Base-by-base conservation (phyloP, 1,140 invertebrate genomes). In the Pseudomyrmex dendroicus region DNA sequence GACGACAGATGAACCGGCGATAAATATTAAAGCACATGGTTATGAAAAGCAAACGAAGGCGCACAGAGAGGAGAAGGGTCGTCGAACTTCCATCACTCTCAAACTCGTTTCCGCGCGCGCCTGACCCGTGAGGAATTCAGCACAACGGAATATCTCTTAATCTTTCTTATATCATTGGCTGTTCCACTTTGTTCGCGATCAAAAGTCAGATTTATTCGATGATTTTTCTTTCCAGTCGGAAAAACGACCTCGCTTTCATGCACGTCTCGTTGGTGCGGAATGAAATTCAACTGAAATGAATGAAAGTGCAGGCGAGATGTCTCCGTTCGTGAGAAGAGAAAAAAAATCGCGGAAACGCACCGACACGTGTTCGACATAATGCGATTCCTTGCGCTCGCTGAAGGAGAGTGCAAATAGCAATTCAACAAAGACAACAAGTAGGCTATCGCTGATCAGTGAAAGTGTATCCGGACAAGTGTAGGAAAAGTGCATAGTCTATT, bases 91-190 rank as follows among this genome's bases (percentile, higher is more conserved):
- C 67, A 17, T 59, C 63, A 64, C 57, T 84, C 54, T 80, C 66
- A 77, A 87, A 87, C 86, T 78, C 86, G 86, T 88, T 87, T 88
- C 77, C 86, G 35, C 5, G 84, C 86, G 84, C 86, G 76, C 73
- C 61, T 83, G 86, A 73, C 72, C 85, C 68, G 74, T 20, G 76
- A 73, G 22, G 86, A 84, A 87, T 87, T 88, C 80, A 76, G 68
- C 80, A 35, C 35, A 82, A 84, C 76, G 72, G 84, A 67, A 73
- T 88, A 87, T 82, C 83, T 87, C 76, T 66, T 82, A 88, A 88
- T 88, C 68, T 54, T 82, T 88, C 86, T 87, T 87, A 87, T 87
- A 87, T 88, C 86, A 87, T 66, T 72, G 83, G 82, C 82, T 77
- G 82, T 35, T 35, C 35, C 35, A 35, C 5, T 35, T 35, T 35